These are phyloP conservation scores for Cerastis leucographa DNA, from an alignment of 2,888 invertebrate species.

Conservation along the genomic window DNA sequence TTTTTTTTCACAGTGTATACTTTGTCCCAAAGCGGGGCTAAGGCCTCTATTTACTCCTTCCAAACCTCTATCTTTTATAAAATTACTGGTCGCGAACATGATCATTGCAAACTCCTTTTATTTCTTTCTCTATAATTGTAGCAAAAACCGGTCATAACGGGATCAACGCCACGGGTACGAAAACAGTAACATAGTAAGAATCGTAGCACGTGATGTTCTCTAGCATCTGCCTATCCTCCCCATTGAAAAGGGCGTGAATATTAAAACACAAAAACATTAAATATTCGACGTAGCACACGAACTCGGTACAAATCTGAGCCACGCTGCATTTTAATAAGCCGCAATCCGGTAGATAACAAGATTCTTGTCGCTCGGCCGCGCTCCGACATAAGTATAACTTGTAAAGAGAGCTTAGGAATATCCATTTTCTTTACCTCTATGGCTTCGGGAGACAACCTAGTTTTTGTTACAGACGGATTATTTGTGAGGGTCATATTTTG, in stretches of 20 bases:
- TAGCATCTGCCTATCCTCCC: neutral
- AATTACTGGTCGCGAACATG: too few relatives aligned
- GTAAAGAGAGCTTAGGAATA: constrained; percentile 45
- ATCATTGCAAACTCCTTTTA: neutral
- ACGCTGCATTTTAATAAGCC: constrained; percentile 47
- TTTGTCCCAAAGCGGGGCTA: too few relatives aligned
- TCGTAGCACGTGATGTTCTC: neutral
- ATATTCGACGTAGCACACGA: constrained; percentile 32
- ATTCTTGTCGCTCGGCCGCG: constrained; percentile 54
- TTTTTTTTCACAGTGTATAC: too few relatives aligned
- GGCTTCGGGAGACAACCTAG: constrained; percentile 60
- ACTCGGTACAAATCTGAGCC: constrained; percentile 28
- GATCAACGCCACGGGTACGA: neutral
- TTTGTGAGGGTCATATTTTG: constrained; percentile 2
- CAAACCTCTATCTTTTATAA: too few relatives aligned
- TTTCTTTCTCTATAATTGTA: neutral
- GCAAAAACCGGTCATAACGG: neutral
- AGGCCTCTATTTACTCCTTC: too few relatives aligned
- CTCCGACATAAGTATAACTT: constrained; percentile 36
- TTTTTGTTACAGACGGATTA: constrained; percentile 33
- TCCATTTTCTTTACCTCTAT: constrained; percentile 56
- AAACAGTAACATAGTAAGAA: neutral
- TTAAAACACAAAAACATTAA: constrained; percentile 27
- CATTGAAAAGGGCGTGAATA: neutral
- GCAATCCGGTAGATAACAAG: constrained; percentile 57